Conservation (phyloP, 2,888 invertebrate genomes). For the Ectropis crepuscularia region DNA sequence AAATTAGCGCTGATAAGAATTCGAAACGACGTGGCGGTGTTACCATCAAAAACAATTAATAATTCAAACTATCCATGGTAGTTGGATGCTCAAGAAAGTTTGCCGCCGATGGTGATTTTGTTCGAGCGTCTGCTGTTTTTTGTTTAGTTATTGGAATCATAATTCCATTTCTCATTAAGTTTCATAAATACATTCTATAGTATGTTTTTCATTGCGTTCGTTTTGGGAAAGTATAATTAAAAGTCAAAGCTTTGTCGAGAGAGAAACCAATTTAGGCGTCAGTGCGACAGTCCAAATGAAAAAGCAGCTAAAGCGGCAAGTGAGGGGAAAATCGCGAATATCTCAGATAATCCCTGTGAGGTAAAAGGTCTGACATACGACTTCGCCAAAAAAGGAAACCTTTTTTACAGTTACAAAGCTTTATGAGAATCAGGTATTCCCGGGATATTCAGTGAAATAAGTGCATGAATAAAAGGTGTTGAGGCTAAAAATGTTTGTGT, state of each 20-base stretch:
- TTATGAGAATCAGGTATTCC: background rate
- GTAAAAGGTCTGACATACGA: constrained; percentile 36
- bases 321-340: constrained; percentile 42
- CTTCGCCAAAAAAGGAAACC: constrained; percentile 13
- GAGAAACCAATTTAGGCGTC: constrained; percentile 37
- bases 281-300: constrained; percentile 37
- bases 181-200: constrained; percentile 30
- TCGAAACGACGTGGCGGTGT: constrained; percentile 65
- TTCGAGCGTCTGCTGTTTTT: constrained; percentile 43
- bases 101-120: constrained; percentile 43
- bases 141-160: constrained; percentile 32
- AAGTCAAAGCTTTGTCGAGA: constrained; percentile 30
- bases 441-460: too few relatives aligned
- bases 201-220: constrained; percentile 7
- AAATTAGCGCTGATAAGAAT: constrained; percentile 76
- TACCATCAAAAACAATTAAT: constrained; percentile 54
- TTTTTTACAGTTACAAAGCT: constrained; percentile 13
- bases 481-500: too few relatives aligned
- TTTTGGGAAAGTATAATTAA: constrained; percentile 28
- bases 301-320: constrained; percentile 41
- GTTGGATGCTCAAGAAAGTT: constrained; percentile 38
- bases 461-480: too few relatives aligned
- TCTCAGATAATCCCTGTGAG: constrained; percentile 43
- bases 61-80: constrained; percentile 36
- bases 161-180: constrained; percentile 16